Evolutionary conservation across 30 jellyfish, hydroid and myxozoan species (phyloP).

Genomic region (Hydra vulgaris): DNA sequence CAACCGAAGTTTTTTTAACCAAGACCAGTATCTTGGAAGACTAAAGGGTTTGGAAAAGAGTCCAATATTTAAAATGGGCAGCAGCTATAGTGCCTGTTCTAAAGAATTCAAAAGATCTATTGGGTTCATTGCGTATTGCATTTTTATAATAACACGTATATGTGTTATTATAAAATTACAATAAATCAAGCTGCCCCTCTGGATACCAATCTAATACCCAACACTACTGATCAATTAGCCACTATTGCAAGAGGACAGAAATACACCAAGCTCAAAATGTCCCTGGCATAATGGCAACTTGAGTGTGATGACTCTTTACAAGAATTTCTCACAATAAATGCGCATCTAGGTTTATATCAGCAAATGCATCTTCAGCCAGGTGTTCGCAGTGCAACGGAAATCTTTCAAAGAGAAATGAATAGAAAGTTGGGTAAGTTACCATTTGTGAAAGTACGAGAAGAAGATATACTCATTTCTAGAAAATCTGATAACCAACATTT

Average conservation of each 20-base stretch:
- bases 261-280: constrained; percentile 37
- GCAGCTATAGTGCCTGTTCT: constrained; percentile 39
- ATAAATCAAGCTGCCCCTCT: constrained; percentile 24
- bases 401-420: neutral
- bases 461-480: no score
- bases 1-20: constrained; percentile 14
- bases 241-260: constrained; percentile 39
- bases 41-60: constrained; percentile 11
- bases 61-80: constrained; percentile 26
- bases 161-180: constrained; percentile 50
- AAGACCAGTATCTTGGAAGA: constrained; percentile 23
- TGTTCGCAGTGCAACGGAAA: neutral
- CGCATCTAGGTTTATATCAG: neutral
- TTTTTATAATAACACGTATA: no score
- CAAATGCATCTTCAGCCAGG: neutral
- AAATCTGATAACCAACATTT: no score
- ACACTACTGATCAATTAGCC: constrained; percentile 31
- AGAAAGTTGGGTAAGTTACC: neutral
- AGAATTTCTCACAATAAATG: neutral
- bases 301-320: neutral
- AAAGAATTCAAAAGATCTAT: neutral
- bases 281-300: neutral
- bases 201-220: constrained; percentile 44
- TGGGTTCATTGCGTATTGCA: constrained; percentile 29
- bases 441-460: no score